These are phyloP conservation scores for Stylophora pistillata DNA, from an alignment of 64 coral and sea anemone genomes.

Conservation along the genomic window DNA sequence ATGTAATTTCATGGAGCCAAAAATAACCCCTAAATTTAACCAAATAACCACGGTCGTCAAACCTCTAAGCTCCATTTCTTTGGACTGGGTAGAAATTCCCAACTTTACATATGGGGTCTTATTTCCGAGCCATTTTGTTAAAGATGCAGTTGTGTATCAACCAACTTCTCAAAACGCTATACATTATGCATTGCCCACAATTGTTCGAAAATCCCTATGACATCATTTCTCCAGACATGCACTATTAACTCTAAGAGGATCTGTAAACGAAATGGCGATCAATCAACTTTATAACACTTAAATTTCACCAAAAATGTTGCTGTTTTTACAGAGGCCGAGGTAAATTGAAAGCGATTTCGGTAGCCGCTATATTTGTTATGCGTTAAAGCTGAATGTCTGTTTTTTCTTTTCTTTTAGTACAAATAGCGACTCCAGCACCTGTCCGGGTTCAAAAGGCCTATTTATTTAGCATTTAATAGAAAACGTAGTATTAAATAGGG, in stretches of 20 bases:
- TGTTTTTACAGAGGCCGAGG: neutral
- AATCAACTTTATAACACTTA: neutral
- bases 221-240: slow-evolving; percentile 35
- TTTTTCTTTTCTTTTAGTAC: neutral
- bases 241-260: neutral
- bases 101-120: neutral
- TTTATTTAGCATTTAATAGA: neutral
- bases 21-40: neutral
- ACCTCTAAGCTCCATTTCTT: neutral
- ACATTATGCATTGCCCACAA: slow-evolving; percentile 17
- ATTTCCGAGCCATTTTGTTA: slow-evolving; percentile 6
- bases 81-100: neutral
- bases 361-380: neutral
- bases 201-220: slow-evolving; percentile 12
- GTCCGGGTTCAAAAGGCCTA: neutral
- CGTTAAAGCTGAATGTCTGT: neutral
- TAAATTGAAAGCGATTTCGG: neutral
- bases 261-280: neutral
- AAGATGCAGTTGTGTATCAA: neutral
- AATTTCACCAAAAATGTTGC: neutral
- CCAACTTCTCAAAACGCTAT: neutral
- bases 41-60: neutral
- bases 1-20: neutral
- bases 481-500: neutral
- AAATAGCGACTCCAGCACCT: neutral